These are phyloP conservation scores for Cromileptes altivelis DNA, from an alignment of 2,113 vertebrate species.

Conservation along the genomic window DNA sequence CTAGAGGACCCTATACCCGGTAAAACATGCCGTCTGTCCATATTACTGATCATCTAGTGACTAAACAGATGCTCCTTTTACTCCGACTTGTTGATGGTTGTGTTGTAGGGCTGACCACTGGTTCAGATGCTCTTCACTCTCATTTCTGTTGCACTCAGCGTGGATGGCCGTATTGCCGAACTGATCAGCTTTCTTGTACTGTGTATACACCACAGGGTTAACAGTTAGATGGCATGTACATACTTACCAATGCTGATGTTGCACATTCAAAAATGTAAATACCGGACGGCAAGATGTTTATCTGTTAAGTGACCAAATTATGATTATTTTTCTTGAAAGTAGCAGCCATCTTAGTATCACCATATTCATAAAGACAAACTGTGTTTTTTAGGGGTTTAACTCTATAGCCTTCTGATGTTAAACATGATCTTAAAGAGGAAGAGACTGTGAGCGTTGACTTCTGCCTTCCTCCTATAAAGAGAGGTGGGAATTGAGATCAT, in stretches of 20 bases:
- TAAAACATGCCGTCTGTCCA: conserved; percentile 57
- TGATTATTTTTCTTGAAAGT: conserved; percentile 43
- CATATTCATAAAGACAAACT: conserved; percentile 35
- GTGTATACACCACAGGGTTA: conserved; percentile 83
- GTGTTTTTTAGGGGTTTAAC: conserved; percentile 37
- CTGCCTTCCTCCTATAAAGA: conserved; percentile 1
- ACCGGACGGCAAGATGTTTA: conserved; percentile 79
- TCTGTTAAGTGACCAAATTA: conserved; percentile 86
- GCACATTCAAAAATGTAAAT: conserved; percentile 91
- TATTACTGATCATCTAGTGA: conserved; percentile 64
- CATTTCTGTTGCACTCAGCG: conserved; percentile 72
- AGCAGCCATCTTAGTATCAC: conserved; percentile 58
- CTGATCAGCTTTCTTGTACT: conserved; percentile 86
- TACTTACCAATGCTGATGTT: conserved; percentile 90
- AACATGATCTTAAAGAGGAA: conserved; percentile 11
- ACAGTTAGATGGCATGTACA: conserved; percentile 85
- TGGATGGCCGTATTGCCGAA: conserved; percentile 85
- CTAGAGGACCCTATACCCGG: conserved; percentile 68
- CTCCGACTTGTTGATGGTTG: conserved; percentile 46
- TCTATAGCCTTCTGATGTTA: conserved; percentile 48
- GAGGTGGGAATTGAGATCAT: conserved; percentile 11
- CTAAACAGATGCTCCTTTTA: conserved; percentile 56
- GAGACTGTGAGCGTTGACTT: conserved; percentile 36
- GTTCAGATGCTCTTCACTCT: conserved; percentile 74
- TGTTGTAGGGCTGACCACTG: conserved; percentile 64